A percentile compares a stretch with the other conserved stretches of the same genome.
Evolutionary conservation across 2,888 invertebrate species (phyloP).

Genomic region (Lobophora halterata): DNA sequence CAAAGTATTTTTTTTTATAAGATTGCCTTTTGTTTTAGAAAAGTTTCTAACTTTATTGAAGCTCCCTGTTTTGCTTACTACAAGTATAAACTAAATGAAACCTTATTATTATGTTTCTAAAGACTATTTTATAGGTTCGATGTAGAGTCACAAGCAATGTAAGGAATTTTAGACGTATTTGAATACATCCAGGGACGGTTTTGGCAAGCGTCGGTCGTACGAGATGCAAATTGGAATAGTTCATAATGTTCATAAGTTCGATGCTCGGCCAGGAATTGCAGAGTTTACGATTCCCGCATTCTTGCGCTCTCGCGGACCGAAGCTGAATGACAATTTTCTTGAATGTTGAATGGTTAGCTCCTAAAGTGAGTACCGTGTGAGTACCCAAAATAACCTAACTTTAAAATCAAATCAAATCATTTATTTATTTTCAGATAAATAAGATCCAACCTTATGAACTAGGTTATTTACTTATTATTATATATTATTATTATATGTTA

Average conservation of each 20-base stretch:
- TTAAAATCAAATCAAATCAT: too few relatives aligned
- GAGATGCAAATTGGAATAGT: constrained; percentile 59
- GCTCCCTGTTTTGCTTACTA: constrained; percentile 1
- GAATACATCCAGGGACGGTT: constrained; percentile 12
- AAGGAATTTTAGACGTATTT: constrained; percentile 11
- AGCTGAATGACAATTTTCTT: constrained; percentile 28
- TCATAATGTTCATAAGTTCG: constrained; percentile 36
- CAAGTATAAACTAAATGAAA: constrained; percentile 9
- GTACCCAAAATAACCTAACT: too few relatives aligned
- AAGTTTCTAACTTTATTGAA: constrained; percentile 5
- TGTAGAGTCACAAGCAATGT: constrained; percentile 3
- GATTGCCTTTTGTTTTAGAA: constrained; percentile 22
- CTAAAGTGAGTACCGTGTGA: too few relatives aligned
- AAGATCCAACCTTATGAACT: too few relatives aligned
- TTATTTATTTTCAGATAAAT: too few relatives aligned
- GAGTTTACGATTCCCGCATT: constrained; percentile 35
- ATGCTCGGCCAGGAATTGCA: constrained; percentile 33
- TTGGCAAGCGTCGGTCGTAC: constrained; percentile 7
- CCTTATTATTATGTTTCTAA: background rate
- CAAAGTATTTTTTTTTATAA: constrained; percentile 16
- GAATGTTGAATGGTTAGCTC: constrained; percentile 25
- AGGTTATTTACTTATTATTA: too few relatives aligned
- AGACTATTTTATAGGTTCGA: background rate
- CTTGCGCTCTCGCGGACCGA: constrained; percentile 29
- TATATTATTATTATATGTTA: too few relatives aligned